Conservation (phyloP, 2,113 vertebrate species). For the Sander vitreus region DNA sequence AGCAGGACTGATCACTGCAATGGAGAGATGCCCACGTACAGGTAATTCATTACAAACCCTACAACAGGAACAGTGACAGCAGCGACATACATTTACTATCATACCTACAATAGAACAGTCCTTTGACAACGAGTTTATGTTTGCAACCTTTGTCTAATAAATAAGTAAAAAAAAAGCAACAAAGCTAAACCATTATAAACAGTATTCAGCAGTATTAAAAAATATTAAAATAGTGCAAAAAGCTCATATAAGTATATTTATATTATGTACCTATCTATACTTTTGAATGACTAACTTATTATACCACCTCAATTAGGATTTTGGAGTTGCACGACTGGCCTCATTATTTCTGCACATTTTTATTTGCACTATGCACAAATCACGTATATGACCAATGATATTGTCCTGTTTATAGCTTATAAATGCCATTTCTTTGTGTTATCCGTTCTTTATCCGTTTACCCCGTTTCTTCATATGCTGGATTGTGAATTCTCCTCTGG, state of each 20-base stretch:
- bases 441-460: no score
- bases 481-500: no score
- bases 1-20: slow-evolving; percentile 86
- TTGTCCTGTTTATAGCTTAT: no score
- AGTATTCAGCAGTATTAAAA: no score
- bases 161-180: no score
- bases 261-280: background rate
- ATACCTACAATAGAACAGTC: background rate
- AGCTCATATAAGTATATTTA: background rate
- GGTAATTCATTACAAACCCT: background rate
- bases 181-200: no score
- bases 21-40: background rate
- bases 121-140: no score
- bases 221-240: no score
- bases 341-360: background rate
- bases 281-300: background rate
- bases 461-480: no score
- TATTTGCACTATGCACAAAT: background rate
- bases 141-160: no score
- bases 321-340: background rate
- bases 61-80: background rate
- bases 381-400: background rate
- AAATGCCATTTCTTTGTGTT: no score
- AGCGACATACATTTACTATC: background rate
- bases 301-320: background rate